phyloP scores from a whole-genome alignment of 2,113 vertebrate genomes.

The Azemiops feae region DNA sequence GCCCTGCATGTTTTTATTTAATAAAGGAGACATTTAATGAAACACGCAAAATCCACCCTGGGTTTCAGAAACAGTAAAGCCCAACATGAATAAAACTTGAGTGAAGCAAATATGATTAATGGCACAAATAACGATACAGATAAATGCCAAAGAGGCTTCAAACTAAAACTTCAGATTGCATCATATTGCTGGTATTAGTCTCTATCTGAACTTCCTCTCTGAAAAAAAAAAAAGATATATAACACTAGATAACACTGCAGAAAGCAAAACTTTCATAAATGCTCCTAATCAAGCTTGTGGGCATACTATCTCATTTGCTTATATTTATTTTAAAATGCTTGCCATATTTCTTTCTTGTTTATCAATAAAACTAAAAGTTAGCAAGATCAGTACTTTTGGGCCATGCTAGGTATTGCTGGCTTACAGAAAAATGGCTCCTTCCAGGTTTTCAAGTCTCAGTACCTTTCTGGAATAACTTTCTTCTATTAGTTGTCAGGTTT shows the following conservation, averaged over 20 bases:
- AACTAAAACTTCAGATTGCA: conserved; percentile 48
- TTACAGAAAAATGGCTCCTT: conserved; percentile 9
- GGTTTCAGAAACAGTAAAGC: neutral
- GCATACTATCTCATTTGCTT: conserved; percentile 52
- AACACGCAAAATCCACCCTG: conserved; percentile 12
- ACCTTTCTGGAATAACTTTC: neutral
- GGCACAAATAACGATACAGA: neutral
- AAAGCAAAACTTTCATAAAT: conserved; percentile 56
- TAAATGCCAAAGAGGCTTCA: conserved; percentile 34
- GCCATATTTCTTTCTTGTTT: conserved; percentile 46
- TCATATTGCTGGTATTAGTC: conserved; percentile 53
- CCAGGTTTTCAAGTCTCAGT: neutral
- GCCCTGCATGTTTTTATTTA: conserved; percentile 39
- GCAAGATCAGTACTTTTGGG: conserved; percentile 40
- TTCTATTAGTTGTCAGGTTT: too few relatives aligned
- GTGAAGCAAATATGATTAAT: conserved; percentile 26
- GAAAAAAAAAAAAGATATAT: conserved; percentile 54
- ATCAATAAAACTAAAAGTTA: conserved; percentile 59
- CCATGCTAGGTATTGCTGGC: conserved; percentile 38
- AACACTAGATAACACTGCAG: conserved; percentile 48
- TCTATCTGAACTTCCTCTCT: conserved; percentile 52
- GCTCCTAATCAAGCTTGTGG: conserved; percentile 47
- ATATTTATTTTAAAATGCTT: conserved; percentile 62
- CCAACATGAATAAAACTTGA: conserved; percentile 1
- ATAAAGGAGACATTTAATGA: conserved; percentile 34